Conservation (phyloP, 1,140 invertebrate species). For the Drosophila sucinea region DNA sequence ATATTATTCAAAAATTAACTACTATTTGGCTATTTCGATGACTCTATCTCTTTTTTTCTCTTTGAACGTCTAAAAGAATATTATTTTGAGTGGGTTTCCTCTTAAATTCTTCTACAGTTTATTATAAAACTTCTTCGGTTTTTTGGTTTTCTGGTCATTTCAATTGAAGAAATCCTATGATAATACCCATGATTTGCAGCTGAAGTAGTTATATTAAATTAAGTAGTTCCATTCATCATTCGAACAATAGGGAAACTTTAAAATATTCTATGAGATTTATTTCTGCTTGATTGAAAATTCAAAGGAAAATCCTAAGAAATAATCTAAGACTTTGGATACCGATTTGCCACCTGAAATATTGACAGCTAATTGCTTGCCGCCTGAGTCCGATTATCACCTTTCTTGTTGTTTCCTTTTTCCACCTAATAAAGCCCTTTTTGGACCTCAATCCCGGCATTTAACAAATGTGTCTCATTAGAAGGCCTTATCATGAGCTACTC, state of each 20-base stretch:
- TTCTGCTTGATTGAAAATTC: not conserved
- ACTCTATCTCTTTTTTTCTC: too few relatives aligned
- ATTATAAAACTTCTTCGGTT: too few relatives aligned
- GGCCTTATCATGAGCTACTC: conserved; percentile 51
- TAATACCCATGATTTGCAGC: too few relatives aligned
- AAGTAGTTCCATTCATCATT: not conserved
- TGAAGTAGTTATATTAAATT: not conserved
- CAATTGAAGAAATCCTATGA: too few relatives aligned
- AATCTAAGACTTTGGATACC: not conserved
- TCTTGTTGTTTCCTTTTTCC: not conserved
- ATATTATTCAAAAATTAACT: too few relatives aligned
- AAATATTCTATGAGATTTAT: not conserved
- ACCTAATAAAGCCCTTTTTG: conserved; percentile 44
- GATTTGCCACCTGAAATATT: conserved; percentile 53
- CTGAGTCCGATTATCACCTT: conserved; percentile 57
- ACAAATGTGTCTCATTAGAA: conserved; percentile 60
- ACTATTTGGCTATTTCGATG: too few relatives aligned
- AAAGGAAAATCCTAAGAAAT: not conserved
- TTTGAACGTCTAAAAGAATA: too few relatives aligned
- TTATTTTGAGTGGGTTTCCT: too few relatives aligned
- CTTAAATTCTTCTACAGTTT: too few relatives aligned
- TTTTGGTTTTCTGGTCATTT: too few relatives aligned
- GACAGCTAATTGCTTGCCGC: conserved; percentile 43
- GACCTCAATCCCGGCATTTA: conserved; percentile 10
- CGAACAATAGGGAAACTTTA: not conserved